phyloP scores from a whole-genome alignment of 2,113 vertebrate genomes.

The Xiphophorus hellerii region DNA sequence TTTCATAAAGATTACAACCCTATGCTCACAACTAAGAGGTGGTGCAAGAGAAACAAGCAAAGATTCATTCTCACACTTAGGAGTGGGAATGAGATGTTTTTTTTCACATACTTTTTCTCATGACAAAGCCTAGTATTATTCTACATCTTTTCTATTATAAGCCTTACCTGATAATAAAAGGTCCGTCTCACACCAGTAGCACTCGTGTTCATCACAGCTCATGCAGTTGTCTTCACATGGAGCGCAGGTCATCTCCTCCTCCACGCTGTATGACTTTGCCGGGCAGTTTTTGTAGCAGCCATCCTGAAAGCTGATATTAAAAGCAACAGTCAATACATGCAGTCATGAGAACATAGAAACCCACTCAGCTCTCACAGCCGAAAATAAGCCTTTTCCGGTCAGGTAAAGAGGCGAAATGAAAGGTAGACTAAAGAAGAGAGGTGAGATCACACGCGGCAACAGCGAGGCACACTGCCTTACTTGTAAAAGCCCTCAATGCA shows the following conservation, averaged over 20 bases:
- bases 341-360: conserved; percentile 4
- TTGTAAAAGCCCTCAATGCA: conserved; percentile 88
- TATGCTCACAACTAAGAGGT: too few species aligned
- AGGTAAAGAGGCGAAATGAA: conserved; percentile 23
- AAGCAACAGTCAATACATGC: conserved; percentile 14
- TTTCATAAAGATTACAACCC: too few species aligned
- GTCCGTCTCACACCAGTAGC: conserved; percentile 87
- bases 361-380: conserved; percentile 25
- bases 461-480: conserved; percentile 82
- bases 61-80: too few species aligned
- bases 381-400: conserved; percentile 28
- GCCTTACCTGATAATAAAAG: conserved; percentile 86
- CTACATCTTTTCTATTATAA: not conserved
- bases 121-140: not conserved
- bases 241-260: conserved; percentile 79
- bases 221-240: conserved; percentile 82
- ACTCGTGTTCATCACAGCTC: conserved; percentile 84
- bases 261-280: conserved; percentile 84
- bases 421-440: conserved; percentile 31
- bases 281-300: conserved; percentile 88
- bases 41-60: too few species aligned
- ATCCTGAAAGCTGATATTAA: conserved; percentile 83
- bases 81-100: too few species aligned
- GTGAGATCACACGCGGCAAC: conserved; percentile 51
- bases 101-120: too few species aligned